Percentiles rank a stretch among this genome's conserved stretches.
Evolutionary conservation across 2,113 vertebrate species (phyloP).

Genomic region (Perca flavescens): DNA sequence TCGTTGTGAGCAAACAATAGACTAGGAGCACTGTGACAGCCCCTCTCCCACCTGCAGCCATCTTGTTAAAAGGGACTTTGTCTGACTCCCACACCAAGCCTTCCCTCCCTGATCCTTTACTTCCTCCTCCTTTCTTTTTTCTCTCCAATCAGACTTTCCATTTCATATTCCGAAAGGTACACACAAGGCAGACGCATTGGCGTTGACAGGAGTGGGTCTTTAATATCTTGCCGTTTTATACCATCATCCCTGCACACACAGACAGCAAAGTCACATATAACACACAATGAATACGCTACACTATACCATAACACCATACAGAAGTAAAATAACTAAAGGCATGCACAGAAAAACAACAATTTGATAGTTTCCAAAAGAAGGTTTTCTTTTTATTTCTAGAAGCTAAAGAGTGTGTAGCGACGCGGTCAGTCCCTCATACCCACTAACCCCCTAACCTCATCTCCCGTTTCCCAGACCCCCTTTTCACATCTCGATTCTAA

Average conservation of each 20-base stretch:
- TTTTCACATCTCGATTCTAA: conserved; percentile 60
- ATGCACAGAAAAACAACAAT: not conserved
- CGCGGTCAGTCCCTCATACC: not conserved
- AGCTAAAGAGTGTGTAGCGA: not conserved
- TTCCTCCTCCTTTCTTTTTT: not conserved
- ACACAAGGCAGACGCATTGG: not conserved
- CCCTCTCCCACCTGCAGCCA: too few relatives aligned
- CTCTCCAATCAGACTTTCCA: not conserved
- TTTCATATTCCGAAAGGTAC: not conserved
- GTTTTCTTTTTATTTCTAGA: conserved; percentile 9
- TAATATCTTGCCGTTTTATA: not conserved
- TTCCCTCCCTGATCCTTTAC: not conserved
- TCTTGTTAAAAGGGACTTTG: not conserved
- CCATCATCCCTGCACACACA: not conserved
- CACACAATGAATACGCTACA: not conserved
- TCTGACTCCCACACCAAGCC: conserved; percentile 6
- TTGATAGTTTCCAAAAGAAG: not conserved
- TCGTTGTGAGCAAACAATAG: too few relatives aligned
- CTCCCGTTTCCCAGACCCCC: not conserved
- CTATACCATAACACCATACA: not conserved
- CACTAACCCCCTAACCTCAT: conserved; percentile 10
- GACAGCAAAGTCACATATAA: not conserved
- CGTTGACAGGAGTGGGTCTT: not conserved
- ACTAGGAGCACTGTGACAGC: too few relatives aligned
- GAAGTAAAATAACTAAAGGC: not conserved